Base-by-base conservation (phyloP, 1,140 invertebrate species). In the Ridgeia piscesae region DNA sequence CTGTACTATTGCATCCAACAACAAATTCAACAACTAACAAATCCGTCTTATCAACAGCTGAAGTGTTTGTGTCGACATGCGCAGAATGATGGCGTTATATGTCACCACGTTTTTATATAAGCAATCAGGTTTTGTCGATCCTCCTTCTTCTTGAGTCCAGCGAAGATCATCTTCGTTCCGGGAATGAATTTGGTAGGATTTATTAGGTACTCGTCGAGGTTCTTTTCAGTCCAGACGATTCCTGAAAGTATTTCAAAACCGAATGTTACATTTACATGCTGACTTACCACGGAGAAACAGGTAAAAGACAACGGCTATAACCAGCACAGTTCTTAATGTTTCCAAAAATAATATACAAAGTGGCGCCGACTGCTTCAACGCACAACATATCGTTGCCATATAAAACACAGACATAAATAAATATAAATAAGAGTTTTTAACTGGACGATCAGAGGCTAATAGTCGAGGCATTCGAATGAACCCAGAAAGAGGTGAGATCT, bases 161-260 rank as follows among this genome's bases (percentile, higher is more conserved):
- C 99, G 95, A 99, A 99, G 94, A 99, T 98, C 99, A 99, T 99
- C 95, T 99, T 99, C 93, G 99, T 99, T 94, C 99, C 99, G 93
- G 99, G 99, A 97, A 99, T 99, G 96, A 96, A 96, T 96, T 99
- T 99, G 97, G 99, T 99, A 92, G 99, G 99, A 95, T 99, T 99
- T 95, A 99, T 98, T 94, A 99, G 96, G 96, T 99, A 99, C 94
- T 98, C 97, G 94, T 98, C 99, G 1, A 99, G 96, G 0, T 99
- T 99, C 91, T 99, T 99, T 93, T 98, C 97, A 94, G 97, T 97
- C 99, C 99, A 99, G 93, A 97, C 98, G 95, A 99, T 99, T 94
- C 98, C 98, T 99, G 95, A 77, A 77, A 21, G 27, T 77, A 31
- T 77, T 77, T 77, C 58, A 17, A 77, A n/a, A 77, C 58, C 11